Conservation (phyloP, 2,113 vertebrate genomes). For the Mobula birostris region DNA sequence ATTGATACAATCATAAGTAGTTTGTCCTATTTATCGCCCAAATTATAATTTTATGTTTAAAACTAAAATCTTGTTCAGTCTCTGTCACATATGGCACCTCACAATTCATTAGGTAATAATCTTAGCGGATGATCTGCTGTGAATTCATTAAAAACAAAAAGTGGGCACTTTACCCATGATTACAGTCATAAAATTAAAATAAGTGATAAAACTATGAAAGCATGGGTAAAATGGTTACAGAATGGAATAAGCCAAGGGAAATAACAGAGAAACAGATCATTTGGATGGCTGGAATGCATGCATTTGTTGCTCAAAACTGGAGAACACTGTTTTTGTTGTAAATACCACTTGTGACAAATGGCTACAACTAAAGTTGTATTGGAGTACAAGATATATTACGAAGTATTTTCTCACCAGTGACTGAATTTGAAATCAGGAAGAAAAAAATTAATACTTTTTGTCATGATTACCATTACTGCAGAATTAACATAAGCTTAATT, state of each 20-base stretch:
- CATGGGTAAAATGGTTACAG: background rate
- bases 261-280: background rate
- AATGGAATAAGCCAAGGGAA: background rate
- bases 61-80: background rate
- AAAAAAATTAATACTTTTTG: conserved; percentile 24
- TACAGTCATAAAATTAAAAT: background rate
- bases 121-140: no score
- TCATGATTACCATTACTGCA: conserved; percentile 22
- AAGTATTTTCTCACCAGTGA: background rate
- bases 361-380: background rate
- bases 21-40: background rate
- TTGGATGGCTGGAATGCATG: background rate
- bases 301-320: background rate
- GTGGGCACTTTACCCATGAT: background rate
- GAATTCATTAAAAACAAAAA: background rate
- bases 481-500: background rate
- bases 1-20: background rate
- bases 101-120: background rate
- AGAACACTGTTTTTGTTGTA: background rate
- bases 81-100: background rate
- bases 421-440: background rate
- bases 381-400: background rate
- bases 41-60: background rate
- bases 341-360: background rate
- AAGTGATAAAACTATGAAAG: background rate